These are phyloP conservation scores for Drosophila siamana DNA, from an alignment of 2,888 invertebrate species.

Conservation along the genomic window DNA sequence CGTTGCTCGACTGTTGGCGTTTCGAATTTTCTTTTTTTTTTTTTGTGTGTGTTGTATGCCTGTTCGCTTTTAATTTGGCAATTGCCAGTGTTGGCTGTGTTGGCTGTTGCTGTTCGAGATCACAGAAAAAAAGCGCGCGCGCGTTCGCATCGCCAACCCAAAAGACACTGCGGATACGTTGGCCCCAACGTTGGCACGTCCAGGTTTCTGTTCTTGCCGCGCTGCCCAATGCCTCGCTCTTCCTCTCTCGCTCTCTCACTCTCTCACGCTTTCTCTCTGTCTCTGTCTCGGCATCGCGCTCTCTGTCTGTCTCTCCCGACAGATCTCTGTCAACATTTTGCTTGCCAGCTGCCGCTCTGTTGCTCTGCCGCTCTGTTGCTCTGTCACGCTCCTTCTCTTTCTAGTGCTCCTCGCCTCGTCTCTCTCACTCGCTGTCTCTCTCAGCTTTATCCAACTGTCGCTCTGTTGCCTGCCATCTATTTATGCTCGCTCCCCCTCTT, in stretches of 20 bases:
- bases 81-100: constrained; percentile 25
- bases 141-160: constrained; percentile 82
- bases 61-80: neutral
- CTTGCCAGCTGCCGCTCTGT: constrained; percentile 17
- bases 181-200: constrained; percentile 52
- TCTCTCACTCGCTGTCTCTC: constrained; percentile 9
- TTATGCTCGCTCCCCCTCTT: constrained; percentile 15
- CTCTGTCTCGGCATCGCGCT: constrained; percentile 33
- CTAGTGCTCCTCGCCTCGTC: constrained; percentile 2
- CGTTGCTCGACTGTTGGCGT: constrained; percentile 3
- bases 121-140: constrained; percentile 70
- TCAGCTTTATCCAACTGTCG: constrained; percentile 5
- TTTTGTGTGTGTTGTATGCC: no score
- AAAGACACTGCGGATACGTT: constrained; percentile 78
- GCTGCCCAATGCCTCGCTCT: constrained; percentile 35
- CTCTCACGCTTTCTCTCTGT: constrained; percentile 31
- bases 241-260: constrained; percentile 24
- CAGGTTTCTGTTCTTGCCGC: constrained; percentile 26
- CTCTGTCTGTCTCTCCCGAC: constrained; percentile 50
- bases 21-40: no score
- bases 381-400: constrained; percentile 15
- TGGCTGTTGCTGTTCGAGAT: constrained; percentile 43
- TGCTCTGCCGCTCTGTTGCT: no score
- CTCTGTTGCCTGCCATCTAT: constrained; percentile 23
- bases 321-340: constrained; percentile 62